phyloP scores from a whole-genome alignment of 2,888 invertebrate species.

The Machimus atricapillus region DNA sequence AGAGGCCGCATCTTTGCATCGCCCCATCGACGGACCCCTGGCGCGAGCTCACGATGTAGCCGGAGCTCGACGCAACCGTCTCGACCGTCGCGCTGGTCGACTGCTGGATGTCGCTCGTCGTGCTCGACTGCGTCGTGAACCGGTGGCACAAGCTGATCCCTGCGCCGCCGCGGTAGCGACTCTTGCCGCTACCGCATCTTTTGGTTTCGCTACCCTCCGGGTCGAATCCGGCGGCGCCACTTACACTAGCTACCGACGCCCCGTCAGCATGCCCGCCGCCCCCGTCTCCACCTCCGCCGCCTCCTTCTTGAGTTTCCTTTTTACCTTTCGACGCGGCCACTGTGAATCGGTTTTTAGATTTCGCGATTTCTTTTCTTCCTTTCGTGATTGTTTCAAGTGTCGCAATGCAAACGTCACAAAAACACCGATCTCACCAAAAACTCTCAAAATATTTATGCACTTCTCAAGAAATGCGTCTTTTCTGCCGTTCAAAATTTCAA shows the following conservation, averaged over 20 bases:
- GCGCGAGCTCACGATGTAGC: conserved; percentile 45
- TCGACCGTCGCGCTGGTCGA: conserved; percentile 47
- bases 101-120: conserved; percentile 47
- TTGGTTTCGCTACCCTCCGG: conserved; percentile 1
- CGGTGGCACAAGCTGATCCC: conserved; percentile 45
- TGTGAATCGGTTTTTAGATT: conserved; percentile 46
- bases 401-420: not conserved
- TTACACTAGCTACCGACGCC: conserved; percentile 19
- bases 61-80: conserved; percentile 46
- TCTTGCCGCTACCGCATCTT: not conserved
- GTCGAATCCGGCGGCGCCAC: not conserved
- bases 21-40: conserved; percentile 56
- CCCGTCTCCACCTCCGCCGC: conserved; percentile 51
- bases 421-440: not conserved
- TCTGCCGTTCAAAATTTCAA: not conserved
- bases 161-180: conserved; percentile 54
- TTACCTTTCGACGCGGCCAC: conserved; percentile 55
- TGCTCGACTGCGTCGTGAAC: conserved; percentile 44
- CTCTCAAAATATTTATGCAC: not conserved
- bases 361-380: not conserved
- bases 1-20: conserved; percentile 74
- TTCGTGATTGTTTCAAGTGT: not conserved
- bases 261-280: conserved; percentile 26
- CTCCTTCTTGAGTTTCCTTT: conserved; percentile 52
- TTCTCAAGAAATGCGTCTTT: not conserved